Base-by-base conservation (phyloP, 2,888 invertebrate genomes). In the Phymatocera aterrima region DNA sequence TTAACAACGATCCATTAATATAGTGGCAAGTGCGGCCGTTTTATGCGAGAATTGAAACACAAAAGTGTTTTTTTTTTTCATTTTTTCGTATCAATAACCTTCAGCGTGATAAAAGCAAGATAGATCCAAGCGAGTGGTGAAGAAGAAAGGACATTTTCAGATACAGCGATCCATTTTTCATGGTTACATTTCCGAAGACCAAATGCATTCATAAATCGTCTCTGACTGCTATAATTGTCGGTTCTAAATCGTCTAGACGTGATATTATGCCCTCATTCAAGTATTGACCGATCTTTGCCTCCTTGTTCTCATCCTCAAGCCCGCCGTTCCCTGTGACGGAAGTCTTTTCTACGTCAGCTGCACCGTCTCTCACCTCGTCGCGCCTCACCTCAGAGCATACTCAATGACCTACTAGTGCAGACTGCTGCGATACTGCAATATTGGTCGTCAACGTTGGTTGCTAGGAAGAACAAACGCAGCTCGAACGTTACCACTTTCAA, bases 231-330 rank as follows among this genome's bases (percentile, higher is more conserved):
- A 12, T 37, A 12, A 64, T 12, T 24, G 8, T n/a, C 3, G 37
- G 43, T 34, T 46, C 28, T 28, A 3, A 68, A 68, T 43, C 24
- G 40, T 46, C 68, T 68, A 68, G 68, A 43, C 77, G 37, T 37
- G 77, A 46, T 40, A 21, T 61, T 77, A 8, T 60, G 43, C 24
- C 40, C 51, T 57, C 31, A 40, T 78, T 78, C 78, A 70, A 78
- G 70, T 78, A 78, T 78, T 57, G 78, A 78, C 28, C 78, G 78
- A 78, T 57, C n/a, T 72, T 48, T 61, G 64, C 48, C 31, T 28
- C 46, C 31, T 60, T n/a, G 1, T 60, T 3, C 3, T 40, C 65
- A 24, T 65, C 24, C 10, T 24, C 31, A 40, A 24, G 21, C 28
- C 12, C 18, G 21, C 24, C 31, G 31, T 77, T 64, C 77, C n/a